Percentiles rank a stretch among this genome's conserved stretches.
Evolutionary conservation across 2,888 invertebrate genomes (phyloP).

Genomic region (Diabrotica balteata): DNA sequence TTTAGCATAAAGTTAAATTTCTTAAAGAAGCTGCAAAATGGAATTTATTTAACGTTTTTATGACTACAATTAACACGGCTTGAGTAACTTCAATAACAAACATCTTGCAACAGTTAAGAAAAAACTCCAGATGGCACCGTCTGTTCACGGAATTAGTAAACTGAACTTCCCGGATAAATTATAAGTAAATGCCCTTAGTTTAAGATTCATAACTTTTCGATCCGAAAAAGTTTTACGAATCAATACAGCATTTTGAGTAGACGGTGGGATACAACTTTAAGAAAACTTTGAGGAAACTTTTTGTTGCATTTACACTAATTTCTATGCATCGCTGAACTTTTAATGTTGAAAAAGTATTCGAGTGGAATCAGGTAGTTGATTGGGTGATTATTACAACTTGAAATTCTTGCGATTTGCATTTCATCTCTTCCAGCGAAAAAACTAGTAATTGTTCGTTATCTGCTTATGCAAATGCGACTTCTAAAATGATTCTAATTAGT

Average conservation of each 20-base stretch:
- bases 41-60: background rate
- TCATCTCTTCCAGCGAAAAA: background rate
- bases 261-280: background rate
- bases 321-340: slow-evolving; percentile 11
- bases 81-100: too few species aligned
- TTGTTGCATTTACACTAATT: slow-evolving; percentile 12
- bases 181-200: background rate
- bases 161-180: background rate
- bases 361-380: slow-evolving; percentile 9
- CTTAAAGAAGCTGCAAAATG: background rate
- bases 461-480: too few species aligned
- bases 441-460: slow-evolving; percentile 5
- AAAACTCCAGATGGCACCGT: background rate
- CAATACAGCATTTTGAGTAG: slow-evolving; percentile 3
- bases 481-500: too few species aligned
- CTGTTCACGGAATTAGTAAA: background rate
- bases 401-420: background rate
- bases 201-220: slow-evolving; percentile 3
- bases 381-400: background rate
- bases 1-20: background rate
- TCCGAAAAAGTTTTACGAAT: slow-evolving; percentile 2
- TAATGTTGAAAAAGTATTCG: slow-evolving; percentile 7
- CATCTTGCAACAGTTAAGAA: too few species aligned
- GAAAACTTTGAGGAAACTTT: slow-evolving; percentile 2
- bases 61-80: too few species aligned